Conservation (phyloP, 2,797 vertebrate species). For the Pseudomugil gertrudae region DNA sequence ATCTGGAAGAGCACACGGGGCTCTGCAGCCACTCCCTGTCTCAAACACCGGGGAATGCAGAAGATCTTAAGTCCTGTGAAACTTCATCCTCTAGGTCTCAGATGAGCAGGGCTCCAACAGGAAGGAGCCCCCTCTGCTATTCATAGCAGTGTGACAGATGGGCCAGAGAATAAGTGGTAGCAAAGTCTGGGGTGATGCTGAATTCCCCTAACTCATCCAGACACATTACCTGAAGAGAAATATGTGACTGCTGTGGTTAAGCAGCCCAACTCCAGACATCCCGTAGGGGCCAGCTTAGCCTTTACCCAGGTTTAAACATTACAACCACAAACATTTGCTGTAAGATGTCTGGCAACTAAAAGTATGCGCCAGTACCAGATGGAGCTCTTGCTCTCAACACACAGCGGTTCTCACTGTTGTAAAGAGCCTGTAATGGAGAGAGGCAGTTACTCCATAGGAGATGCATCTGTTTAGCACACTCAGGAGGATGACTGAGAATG, state of each 20-base stretch:
- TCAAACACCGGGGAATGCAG: conserved; percentile 51
- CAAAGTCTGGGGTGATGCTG: conserved; percentile 30
- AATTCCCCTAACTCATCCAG: conserved; percentile 26
- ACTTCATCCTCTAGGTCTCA: conserved; percentile 67
- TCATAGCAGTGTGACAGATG: conserved; percentile 64
- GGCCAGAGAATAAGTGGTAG: conserved; percentile 32
- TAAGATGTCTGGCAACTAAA: conserved; percentile 54
- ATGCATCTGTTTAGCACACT: conserved; percentile 35
- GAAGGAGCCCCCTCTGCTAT: conserved; percentile 64
- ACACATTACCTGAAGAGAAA: conserved; percentile 35
- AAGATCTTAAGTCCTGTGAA: conserved; percentile 67
- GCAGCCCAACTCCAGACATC: conserved; percentile 48
- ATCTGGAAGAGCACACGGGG: conserved; percentile 48
- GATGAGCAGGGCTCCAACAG: conserved; percentile 54
- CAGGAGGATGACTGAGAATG: conserved; percentile 21
- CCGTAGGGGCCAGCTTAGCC: conserved; percentile 35
- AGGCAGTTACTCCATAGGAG: conserved; percentile 16
- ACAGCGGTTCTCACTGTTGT: conserved; percentile 37
- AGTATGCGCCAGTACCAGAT: conserved; percentile 64
- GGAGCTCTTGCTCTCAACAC: conserved; percentile 46
- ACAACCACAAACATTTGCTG: conserved; percentile 29
- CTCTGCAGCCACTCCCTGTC: conserved; percentile 50
- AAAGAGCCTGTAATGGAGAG: conserved; percentile 18
- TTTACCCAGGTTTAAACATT: conserved; percentile 49
- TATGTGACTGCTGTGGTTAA: conserved; percentile 22